Percentiles rank a stretch among this genome's conserved stretches.
phyloP scores from a whole-genome alignment of 2,113 vertebrate genomes.

The Dicrurus megarhynchus region DNA sequence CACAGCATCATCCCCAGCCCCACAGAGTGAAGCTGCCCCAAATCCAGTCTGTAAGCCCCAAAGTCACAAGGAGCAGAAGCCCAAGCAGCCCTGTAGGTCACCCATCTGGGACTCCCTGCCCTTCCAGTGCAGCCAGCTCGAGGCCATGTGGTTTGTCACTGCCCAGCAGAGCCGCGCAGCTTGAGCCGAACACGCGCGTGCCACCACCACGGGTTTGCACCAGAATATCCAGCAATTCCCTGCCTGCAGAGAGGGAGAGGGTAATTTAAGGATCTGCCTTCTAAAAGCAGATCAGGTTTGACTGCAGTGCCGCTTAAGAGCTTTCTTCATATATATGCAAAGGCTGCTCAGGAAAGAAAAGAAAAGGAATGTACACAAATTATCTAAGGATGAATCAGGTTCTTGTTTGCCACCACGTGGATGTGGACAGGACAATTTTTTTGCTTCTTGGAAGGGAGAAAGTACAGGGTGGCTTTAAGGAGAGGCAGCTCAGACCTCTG shows the following conservation, averaged over 20 bases:
- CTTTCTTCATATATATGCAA: conserved; percentile 48
- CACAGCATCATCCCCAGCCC: accelerated
- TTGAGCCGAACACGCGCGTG: accelerated
- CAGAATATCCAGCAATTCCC: not conserved
- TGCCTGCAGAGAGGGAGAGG: conserved; percentile 27
- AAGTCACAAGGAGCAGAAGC: not conserved
- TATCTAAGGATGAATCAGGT: conserved; percentile 27
- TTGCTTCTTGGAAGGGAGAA: not conserved
- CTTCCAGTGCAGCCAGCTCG: not conserved
- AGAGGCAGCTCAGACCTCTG: not conserved
- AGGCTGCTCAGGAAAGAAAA: not conserved
- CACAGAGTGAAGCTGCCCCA: not conserved
- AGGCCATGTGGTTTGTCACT: not conserved
- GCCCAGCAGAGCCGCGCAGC: not conserved
- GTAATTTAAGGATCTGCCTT: conserved; percentile 57
- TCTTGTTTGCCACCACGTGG: not conserved
- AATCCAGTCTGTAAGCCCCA: not conserved
- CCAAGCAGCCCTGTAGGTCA: not conserved
- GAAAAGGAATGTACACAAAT: conserved; percentile 2
- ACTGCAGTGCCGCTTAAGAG: conserved; percentile 33
- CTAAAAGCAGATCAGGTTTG: conserved; percentile 64
- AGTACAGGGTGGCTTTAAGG: not conserved
- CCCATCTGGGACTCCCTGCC: not conserved
- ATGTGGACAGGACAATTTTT: not conserved
- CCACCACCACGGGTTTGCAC: not conserved